These are phyloP conservation scores for Argyresthia goedartella DNA, from an alignment of 2,888 invertebrate genomes.

Conservation along the genomic window DNA sequence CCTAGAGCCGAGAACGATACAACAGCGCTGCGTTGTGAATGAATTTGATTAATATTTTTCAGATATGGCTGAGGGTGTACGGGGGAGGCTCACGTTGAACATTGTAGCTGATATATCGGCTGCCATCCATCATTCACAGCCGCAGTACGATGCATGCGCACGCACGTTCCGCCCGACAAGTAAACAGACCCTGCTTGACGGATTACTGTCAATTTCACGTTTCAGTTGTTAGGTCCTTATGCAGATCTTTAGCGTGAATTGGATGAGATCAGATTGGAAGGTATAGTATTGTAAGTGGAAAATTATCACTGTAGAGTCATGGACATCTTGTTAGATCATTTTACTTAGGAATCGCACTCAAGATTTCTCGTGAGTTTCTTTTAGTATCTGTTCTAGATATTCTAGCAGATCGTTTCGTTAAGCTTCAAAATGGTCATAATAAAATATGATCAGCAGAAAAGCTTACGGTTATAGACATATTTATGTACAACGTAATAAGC, in stretches of 20 bases:
- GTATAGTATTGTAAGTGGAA: no score
- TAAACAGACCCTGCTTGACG: slow-evolving; percentile 23
- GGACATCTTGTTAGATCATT: no score
- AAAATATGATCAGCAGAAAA: no score
- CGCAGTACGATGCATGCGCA: slow-evolving; percentile 32
- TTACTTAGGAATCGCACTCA: no score
- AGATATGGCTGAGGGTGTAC: slow-evolving; percentile 26
- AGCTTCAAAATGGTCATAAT: no score
- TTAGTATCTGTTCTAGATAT: no score
- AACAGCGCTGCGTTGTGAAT: slow-evolving; percentile 17
- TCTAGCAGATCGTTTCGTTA: no score
- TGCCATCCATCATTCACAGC: slow-evolving; percentile 36
- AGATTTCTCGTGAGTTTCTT: no score
- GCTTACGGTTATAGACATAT: neutral
- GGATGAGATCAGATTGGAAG: no score
- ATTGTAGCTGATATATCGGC: slow-evolving; percentile 35
- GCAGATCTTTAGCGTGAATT: no score
- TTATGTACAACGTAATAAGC: slow-evolving; percentile 4
- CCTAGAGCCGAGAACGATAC: slow-evolving; percentile 7
- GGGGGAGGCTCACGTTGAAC: slow-evolving; percentile 4
- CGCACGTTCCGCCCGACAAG: slow-evolving; percentile 25
- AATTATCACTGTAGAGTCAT: no score
- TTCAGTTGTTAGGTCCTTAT: no score
- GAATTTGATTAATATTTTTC: slow-evolving; percentile 41
- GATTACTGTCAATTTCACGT: slow-evolving; percentile 12